Conservation (phyloP, 35 echinoderm and acorn worm species). For the Apostichopus parvimensis region DNA sequence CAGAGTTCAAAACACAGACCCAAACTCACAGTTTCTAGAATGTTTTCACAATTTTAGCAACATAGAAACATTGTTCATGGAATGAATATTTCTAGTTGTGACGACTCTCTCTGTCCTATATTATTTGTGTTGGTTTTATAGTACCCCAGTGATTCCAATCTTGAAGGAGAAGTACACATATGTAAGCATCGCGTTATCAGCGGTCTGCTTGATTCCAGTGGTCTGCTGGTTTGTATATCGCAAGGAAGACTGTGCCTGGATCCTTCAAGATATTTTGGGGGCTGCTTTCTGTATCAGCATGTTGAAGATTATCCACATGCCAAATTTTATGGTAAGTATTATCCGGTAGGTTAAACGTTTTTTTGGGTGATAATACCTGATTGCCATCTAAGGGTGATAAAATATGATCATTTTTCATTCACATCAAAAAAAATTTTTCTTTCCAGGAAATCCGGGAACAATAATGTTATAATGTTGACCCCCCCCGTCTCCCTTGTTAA, state of each 20-base stretch:
- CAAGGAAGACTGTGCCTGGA: conserved; percentile 90
- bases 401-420: neutral
- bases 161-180: conserved; percentile 32
- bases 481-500: too few relatives aligned
- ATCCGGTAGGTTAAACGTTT: neutral
- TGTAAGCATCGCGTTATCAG: conserved; percentile 60
- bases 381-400: too few relatives aligned
- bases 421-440: too few relatives aligned
- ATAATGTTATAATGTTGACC: neutral
- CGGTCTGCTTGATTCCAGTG: conserved; percentile 67
- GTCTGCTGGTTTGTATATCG: conserved; percentile 88
- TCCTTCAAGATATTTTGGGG: conserved; percentile 82
- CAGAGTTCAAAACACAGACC: too few relatives aligned
- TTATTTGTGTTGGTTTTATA: neutral
- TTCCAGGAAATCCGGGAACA: too few relatives aligned
- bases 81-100: too few relatives aligned
- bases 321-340: conserved; percentile 90
- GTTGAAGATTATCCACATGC: conserved; percentile 72
- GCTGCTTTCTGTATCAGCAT: conserved; percentile 88
- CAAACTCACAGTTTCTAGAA: too few relatives aligned
- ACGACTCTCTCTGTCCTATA: too few relatives aligned
- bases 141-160: conserved; percentile 37
- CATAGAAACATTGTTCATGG: too few relatives aligned
- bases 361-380: too few relatives aligned
- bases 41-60: too few relatives aligned